These are phyloP conservation scores for Corythaeola cristata DNA, from an alignment of 2,113 vertebrate genomes.

Conservation along the genomic window DNA sequence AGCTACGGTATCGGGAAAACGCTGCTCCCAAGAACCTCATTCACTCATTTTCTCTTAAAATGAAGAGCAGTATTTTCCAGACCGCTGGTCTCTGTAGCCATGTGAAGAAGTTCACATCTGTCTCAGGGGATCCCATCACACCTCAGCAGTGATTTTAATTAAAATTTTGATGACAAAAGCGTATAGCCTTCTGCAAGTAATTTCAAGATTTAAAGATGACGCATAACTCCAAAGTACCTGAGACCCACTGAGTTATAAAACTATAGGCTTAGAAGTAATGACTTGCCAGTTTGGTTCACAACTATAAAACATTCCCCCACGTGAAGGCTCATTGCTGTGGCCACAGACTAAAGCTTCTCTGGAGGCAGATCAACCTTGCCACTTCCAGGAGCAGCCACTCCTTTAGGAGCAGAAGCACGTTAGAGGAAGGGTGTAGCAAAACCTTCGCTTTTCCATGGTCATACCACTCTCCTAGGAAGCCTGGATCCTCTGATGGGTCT, in stretches of 20 bases:
- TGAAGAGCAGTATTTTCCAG: constrained; percentile 39
- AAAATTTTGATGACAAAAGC: constrained; percentile 32
- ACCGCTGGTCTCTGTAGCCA: constrained; percentile 1
- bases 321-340: neutral
- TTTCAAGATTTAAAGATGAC: neutral
- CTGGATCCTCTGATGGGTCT: neutral
- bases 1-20: neutral
- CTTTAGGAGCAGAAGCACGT: neutral
- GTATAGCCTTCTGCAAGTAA: neutral
- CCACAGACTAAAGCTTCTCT: neutral
- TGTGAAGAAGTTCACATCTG: neutral
- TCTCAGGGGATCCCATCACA: constrained; percentile 37
- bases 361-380: neutral
- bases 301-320: neutral
- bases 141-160: constrained; percentile 17
- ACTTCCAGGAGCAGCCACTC: neutral
- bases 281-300: neutral
- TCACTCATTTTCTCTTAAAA: constrained; percentile 7
- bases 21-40: neutral
- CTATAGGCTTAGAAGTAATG: neutral
- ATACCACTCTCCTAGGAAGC: neutral
- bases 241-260: neutral
- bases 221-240: neutral
- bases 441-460: neutral
- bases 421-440: neutral